Percentiles rank a stretch among this genome's conserved stretches.
These are phyloP conservation scores for Nowickia ferox DNA, from an alignment of 2,888 invertebrate genomes.

Conservation along the genomic window DNA sequence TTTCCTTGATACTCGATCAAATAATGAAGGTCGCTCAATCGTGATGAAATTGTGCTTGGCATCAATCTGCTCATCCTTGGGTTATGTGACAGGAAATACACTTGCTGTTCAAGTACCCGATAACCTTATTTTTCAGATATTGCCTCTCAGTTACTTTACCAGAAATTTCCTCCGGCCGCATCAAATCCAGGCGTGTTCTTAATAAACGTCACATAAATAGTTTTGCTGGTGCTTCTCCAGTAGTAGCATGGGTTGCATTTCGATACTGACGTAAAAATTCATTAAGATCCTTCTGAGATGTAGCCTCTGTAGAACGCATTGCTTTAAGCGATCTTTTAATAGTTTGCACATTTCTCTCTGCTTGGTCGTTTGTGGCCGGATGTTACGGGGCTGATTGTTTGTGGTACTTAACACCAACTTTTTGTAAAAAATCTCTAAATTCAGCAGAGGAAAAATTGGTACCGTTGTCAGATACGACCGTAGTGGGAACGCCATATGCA, in stretches of 20 bases:
- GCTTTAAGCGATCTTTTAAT: constrained; percentile 18
- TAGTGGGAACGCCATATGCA: constrained; percentile 71
- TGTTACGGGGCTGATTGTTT: constrained; percentile 27
- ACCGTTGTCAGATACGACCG: constrained; percentile 75
- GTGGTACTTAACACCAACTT: constrained; percentile 13
- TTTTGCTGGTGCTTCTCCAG: constrained; percentile 53
- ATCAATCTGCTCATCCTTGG: background rate
- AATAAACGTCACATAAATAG: constrained; percentile 9
- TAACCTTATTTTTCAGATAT: background rate
- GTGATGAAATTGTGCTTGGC: background rate
- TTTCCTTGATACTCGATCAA: background rate
- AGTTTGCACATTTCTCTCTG: constrained; percentile 45
- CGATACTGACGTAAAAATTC: constrained; percentile 53
- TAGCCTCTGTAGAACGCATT: background rate
- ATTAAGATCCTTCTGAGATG: constrained; percentile 6
- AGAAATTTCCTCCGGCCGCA: background rate
- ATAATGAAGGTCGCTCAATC: constrained; percentile 16
- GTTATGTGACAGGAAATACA: no score
- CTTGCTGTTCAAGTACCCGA: no score
- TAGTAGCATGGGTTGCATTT: constrained; percentile 55
- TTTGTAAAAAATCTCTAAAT: constrained; percentile 34
- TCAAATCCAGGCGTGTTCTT: constrained; percentile 25
- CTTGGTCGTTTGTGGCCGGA: constrained; percentile 38
- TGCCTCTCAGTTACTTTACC: background rate
- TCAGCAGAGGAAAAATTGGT: constrained; percentile 65